Evolutionary conservation across 2,888 invertebrate species (phyloP).

Genomic region (Cephonodes hylas): DNA sequence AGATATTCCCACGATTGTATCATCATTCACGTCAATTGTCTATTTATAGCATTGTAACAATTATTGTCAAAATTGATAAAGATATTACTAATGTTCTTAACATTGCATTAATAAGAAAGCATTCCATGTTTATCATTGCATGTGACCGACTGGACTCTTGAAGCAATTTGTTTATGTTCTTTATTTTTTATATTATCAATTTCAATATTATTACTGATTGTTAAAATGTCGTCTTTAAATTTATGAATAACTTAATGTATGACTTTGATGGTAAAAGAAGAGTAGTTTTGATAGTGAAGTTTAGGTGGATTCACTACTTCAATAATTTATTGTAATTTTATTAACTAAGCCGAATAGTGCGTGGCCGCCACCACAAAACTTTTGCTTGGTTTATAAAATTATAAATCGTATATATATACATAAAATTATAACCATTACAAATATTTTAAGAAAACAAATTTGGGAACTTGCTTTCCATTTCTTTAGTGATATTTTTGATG

Average conservation of each 20-base stretch:
- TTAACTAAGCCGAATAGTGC: slow-evolving; percentile 43
- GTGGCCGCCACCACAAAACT: slow-evolving; percentile 75
- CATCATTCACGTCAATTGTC: slow-evolving; percentile 46
- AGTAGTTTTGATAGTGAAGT: not conserved
- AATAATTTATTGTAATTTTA: slow-evolving; percentile 47
- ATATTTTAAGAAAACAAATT: not conserved
- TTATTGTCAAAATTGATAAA: slow-evolving; percentile 66
- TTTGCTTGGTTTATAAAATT: slow-evolving; percentile 43
- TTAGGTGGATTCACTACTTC: too few relatives aligned
- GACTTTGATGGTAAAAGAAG: not conserved
- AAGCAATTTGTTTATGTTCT: not conserved
- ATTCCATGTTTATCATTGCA: not conserved
- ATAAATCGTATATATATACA: slow-evolving; percentile 19
- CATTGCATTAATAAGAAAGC: slow-evolving; percentile 12
- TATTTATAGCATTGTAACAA: slow-evolving; percentile 57
- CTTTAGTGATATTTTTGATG: too few relatives aligned
- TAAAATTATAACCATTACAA: not conserved
- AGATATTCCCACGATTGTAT: slow-evolving; percentile 50
- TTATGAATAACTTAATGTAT: not conserved
- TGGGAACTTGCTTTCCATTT: too few relatives aligned
- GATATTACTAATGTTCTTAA: slow-evolving; percentile 32
- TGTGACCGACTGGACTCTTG: not conserved
- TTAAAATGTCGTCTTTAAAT: not conserved
- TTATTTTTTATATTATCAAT: not conserved
- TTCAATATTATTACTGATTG: not conserved